Evolutionary conservation across 2,888 invertebrate genomes (phyloP).

Genomic region (Anticlea derivata): DNA sequence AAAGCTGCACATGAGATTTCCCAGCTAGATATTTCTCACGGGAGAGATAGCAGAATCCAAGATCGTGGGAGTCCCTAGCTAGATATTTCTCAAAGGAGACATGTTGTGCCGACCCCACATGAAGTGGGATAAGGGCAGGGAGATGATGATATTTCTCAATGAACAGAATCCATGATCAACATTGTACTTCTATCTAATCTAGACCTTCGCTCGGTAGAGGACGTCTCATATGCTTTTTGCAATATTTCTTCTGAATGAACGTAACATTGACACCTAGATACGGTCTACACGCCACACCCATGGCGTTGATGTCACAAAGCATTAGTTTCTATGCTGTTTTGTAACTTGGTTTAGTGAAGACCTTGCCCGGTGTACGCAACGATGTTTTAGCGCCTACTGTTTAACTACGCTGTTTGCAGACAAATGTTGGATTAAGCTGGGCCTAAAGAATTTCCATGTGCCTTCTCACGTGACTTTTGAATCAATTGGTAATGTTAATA

Average conservation of each 20-base stretch:
- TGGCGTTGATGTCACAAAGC: slow-evolving; percentile 3
- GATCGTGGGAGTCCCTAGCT: no score
- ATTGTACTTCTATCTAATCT: neutral
- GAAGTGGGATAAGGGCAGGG: no score
- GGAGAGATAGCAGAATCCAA: no score
- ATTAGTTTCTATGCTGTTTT: neutral
- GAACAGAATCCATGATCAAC: neutral
- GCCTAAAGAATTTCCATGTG: slow-evolving; percentile 11
- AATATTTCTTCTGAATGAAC: neutral
- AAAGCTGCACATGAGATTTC: no score
- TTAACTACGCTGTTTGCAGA: slow-evolving; percentile 19
- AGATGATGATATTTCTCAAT: no score
- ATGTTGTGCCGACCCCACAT: no score
- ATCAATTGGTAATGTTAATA: neutral
- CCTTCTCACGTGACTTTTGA: neutral
- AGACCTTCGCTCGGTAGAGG: no score
- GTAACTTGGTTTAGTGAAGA: slow-evolving; percentile 7
- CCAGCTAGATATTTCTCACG: no score
- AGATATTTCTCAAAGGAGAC: no score
- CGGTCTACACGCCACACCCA: slow-evolving; percentile 4
- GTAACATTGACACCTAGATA: slow-evolving; percentile 13
- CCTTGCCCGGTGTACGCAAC: slow-evolving; percentile 12
- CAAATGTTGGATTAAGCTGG: slow-evolving; percentile 15
- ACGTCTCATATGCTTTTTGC: neutral
- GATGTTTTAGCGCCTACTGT: slow-evolving; percentile 20